These are phyloP conservation scores for Cricetomys ansorgei DNA, from an alignment of 2,113 vertebrate species.

Conservation along the genomic window DNA sequence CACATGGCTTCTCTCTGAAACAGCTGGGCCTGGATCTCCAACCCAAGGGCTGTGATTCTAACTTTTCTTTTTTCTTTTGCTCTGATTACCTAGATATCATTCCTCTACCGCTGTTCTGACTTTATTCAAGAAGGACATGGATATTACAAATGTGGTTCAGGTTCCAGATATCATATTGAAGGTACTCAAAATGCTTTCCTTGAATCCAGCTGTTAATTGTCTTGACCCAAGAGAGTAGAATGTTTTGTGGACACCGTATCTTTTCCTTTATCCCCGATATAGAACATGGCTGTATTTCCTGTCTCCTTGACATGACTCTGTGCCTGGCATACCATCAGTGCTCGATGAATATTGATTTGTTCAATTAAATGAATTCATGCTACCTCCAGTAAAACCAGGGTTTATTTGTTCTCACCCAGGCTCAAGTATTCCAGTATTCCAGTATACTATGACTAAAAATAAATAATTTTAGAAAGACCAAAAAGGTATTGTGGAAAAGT, in stretches of 20 bases:
- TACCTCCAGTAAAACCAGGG: not conserved
- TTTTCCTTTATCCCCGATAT: not conserved
- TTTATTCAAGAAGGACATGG: constrained; percentile 35
- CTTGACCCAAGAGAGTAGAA: not conserved
- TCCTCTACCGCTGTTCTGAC: not conserved
- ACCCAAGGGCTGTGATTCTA: not conserved
- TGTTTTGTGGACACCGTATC: not conserved
- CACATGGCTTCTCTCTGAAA: not conserved
- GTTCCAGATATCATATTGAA: constrained; percentile 51
- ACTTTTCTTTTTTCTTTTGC: not conserved
- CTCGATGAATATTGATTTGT: not conserved
- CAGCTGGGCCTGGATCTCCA: not conserved
- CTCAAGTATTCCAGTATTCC: not conserved
- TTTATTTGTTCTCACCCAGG: too few species aligned
- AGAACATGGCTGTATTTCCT: not conserved
- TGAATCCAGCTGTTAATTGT: not conserved
- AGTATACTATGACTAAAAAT: not conserved
- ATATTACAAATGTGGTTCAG: constrained; percentile 29
- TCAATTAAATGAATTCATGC: not conserved
- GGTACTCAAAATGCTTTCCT: constrained; percentile 51
- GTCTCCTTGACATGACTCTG: not conserved
- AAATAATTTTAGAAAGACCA: not conserved
- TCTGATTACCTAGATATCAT: constrained; percentile 35
- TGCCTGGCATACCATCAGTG: not conserved
- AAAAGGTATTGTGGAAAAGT: not conserved